Base-by-base conservation (phyloP, 2,888 invertebrate species). In the Dexiosoma caninum region DNA sequence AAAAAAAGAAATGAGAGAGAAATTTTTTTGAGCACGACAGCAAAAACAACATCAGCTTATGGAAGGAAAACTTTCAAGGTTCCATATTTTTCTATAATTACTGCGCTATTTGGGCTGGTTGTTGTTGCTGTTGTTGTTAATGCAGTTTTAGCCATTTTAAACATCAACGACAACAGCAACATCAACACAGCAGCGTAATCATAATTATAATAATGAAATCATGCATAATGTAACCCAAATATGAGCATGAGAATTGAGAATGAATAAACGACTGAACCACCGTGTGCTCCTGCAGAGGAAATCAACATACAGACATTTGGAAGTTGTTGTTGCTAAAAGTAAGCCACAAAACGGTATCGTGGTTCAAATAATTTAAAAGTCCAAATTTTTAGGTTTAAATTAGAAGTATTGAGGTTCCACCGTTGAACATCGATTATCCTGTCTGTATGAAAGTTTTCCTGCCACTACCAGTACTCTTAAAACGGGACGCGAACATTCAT, bases 181-280 rank as follows among this genome's bases (percentile, higher is more conserved):
- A 59, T 30, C 23, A 62, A 37, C 51, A 14, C 40, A 40, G 2
- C 70, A 40, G 23, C 51, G 32, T 59, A 62, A 57, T 78, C 57
- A 59, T 71, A 49, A 57, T 71, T 77, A 70, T 66, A 64, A 78
- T 66, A 71, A 78, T 78, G 77, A 78, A 78, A 78, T 78, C 77
- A 71, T 57, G 77, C 77, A 78, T 70, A 67, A 78, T 71, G 77
- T 42, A 71, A 32, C 42, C 70, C 77, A 71, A 66, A 77, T 77
- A 57, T 40, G 30, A 37, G 46, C 35, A 70, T 21, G 32, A 51
- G 10, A 66, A n/a, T n/a, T 27, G 21, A 35, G 21, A 64, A 64
- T 23, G 32, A 35, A 55, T 16, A 23, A 49, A 42, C 3, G 30
- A 23, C 5, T 35, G 55, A 1, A 27, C n/a, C 21, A 12, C 19